A percentile compares a stretch with the other conserved stretches of the same genome.
phyloP scores from a whole-genome alignment of 2,797 vertebrate species.

The Pteronotus mesoamericanus region DNA sequence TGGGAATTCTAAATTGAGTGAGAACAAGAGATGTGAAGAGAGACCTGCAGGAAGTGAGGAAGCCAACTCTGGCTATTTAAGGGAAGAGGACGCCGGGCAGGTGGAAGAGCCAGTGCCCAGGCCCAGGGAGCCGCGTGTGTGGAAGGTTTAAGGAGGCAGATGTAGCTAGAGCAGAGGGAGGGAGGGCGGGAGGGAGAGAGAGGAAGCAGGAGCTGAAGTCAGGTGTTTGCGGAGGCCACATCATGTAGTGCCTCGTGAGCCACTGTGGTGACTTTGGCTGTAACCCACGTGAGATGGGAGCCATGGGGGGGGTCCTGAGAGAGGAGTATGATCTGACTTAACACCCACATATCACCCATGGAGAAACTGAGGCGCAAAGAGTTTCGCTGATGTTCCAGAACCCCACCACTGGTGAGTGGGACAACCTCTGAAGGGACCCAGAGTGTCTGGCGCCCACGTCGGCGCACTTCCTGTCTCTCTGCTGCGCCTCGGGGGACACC shows the following conservation, averaged over 20 bases:
- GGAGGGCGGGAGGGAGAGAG: fast-evolving
- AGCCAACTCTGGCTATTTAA: background rate
- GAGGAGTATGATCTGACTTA: background rate
- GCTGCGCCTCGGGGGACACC: background rate
- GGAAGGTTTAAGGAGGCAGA: background rate
- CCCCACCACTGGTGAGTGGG: background rate
- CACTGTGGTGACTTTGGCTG: background rate
- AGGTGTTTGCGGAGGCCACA: background rate
- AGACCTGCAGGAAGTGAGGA: background rate
- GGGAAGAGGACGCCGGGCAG: background rate
- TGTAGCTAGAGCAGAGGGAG: background rate
- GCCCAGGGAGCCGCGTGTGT: background rate
- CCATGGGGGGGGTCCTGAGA: background rate
- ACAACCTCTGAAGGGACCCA: background rate
- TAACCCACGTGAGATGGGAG: background rate
- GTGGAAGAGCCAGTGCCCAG: background rate
- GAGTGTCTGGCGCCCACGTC: background rate
- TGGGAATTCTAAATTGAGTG: background rate
- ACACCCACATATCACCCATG: background rate
- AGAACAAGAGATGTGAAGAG: background rate
- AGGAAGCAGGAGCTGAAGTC: background rate
- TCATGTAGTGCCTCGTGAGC: background rate
- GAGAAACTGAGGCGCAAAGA: background rate
- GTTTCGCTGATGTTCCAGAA: background rate
- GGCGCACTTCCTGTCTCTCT: background rate